phyloP scores from a whole-genome alignment of 2,113 vertebrate species.

The Ptyas mucosa region DNA sequence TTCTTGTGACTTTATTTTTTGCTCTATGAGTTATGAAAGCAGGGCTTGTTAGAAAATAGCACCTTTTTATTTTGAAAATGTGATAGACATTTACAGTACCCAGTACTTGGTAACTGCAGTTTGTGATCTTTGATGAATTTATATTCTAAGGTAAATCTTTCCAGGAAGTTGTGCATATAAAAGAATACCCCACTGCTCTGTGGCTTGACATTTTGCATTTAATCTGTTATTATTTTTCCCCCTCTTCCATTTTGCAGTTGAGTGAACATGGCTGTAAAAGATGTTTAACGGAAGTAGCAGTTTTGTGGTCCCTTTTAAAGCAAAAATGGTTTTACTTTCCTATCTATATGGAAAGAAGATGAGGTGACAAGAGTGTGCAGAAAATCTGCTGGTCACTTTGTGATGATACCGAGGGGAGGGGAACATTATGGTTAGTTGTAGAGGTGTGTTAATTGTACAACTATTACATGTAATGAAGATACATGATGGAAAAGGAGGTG shows the following conservation, averaged over 20 bases:
- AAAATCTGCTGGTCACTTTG: not conserved
- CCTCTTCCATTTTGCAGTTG: constrained; percentile 48
- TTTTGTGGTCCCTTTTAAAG: constrained; percentile 15
- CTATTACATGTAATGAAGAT: not conserved
- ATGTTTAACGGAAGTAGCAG: constrained; percentile 40
- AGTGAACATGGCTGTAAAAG: constrained; percentile 40
- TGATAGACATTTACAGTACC: not conserved
- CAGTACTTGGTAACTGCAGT: constrained; percentile 18
- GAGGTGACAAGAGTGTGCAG: no score
- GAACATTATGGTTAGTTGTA: not conserved
- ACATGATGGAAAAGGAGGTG: not conserved
- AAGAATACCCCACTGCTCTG: constrained; percentile 35
- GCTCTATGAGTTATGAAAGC: not conserved
- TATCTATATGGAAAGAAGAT: not conserved
- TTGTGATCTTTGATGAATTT: constrained; percentile 39
- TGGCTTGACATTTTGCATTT: constrained; percentile 44
- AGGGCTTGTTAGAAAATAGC: not conserved
- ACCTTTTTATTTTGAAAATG: not conserved
- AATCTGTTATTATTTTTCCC: constrained; percentile 40
- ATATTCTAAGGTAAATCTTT: constrained; percentile 31
- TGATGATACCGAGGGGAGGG: not conserved
- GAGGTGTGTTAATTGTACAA: not conserved
- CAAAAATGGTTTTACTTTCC: not conserved
- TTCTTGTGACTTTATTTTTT: not conserved
- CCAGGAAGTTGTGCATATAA: constrained; percentile 44